Base-by-base conservation (phyloP, 1,140 invertebrate species). In the Aphelinus certus region DNA sequence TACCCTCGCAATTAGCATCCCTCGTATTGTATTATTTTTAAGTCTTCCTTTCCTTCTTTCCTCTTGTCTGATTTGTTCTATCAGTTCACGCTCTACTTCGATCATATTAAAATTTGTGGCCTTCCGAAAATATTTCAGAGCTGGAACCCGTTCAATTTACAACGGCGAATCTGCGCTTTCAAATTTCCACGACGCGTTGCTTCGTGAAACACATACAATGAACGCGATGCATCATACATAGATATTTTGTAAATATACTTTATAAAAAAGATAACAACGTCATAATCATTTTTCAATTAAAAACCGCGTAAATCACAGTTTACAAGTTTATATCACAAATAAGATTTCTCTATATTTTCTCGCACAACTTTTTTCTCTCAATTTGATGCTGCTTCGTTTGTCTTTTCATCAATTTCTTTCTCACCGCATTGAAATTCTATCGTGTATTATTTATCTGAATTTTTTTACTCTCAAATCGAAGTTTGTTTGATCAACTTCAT, bases 141-240 rank as follows among this genome's bases (percentile, higher is more conserved):
- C 86, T 86, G 85, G 87, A 87, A 87, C 86, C 85, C 87, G 87
- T 88, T 87, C 87, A 87, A 88, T 88, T 83, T 74, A 79, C 67
- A 26, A 26, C 26, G 26, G 26, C 26, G 26, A 26, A 26, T 26
- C 0, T 26, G 26, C 26, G 26, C 26, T 26, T 26, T 26, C 26
- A 26, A 26, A 26, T 26, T 26, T 26, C 26, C 26, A 26, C 26
- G 26, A 26, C 26, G 26, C 26, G 26, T 26, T 26, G 26, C 26
- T 26, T 26, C 26, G 26, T 26, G 26, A 26, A 26, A 26, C 26
- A 26, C 26, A 2, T 62, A 55, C n/a, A 55, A 42, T 47, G 53
- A 58, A 43, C 42, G 49, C 61, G 60, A 26, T 63, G 1, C n/a
- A 56, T 55, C 47, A 65, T 60, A 60, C 47, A 2, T 51, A 73